Evolutionary conservation across 2,888 invertebrate species (phyloP), one percentile per base, ranked within the genome.

Genomic region (Drosophila subquinaria): DNA sequence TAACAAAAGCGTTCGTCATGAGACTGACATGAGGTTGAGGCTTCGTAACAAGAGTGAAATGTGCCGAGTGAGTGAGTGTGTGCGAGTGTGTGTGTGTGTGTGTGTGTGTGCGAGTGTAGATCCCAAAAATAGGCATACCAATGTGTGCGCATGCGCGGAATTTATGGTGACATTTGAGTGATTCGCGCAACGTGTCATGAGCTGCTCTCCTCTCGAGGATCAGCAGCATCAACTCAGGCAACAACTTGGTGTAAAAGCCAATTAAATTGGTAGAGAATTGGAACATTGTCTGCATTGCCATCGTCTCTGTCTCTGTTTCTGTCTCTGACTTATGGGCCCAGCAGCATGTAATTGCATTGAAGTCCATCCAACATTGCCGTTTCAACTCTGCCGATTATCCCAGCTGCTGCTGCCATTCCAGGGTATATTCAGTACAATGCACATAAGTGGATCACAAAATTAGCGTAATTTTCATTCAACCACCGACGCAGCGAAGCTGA

Each of bases 151-250:
- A 89, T 86, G 89, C 74, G 79, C 75, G 88, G 90, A 89, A 89
- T 89, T 89, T 90, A 89, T 89, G 90, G 90, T 89, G 89, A 90
- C 90, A 89, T 89, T 86, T 89, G 85, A 90, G 87, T 88, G 87
- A 86, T 90, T 87, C 86, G 88, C 72, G 75, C 86, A 83, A 86
- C 83, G 87, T 86, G 90, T 77, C 77, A 75, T 79, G 77, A 67
- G 79, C 81, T 61, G 73, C 72, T 82, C 73, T 61, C 51, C 72
- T 82, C 73, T 61, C 52, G 72, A 77, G 76, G 73, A 77, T 71
- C 73, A 66, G 33, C 61, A 59, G 47, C 62, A 45, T 11, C 68
- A 50, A 11, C 69, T 55, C 50, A 73, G 51, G 43, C 53, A 30
- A 43, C 50, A 43, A 45, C 45, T 45, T 79, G 78, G 86, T 82